These are phyloP conservation scores for Eulemur rubriventer DNA, from an alignment of 2,797 vertebrate genomes.

Conservation along the genomic window DNA sequence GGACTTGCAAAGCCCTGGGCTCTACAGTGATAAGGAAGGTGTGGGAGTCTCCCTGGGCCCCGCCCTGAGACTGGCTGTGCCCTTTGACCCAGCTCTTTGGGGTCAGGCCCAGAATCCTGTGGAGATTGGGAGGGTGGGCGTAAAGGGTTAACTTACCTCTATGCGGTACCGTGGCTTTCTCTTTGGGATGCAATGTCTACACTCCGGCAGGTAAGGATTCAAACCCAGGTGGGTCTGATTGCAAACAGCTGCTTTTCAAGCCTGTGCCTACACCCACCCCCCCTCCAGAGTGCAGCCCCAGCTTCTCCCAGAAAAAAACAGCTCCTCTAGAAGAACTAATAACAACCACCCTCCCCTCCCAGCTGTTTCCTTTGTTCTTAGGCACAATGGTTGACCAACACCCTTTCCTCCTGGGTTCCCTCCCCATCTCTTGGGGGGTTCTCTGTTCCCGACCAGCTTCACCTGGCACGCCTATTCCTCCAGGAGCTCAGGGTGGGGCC, in stretches of 20 bases:
- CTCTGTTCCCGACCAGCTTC: not conserved
- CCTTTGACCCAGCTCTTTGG: not conserved
- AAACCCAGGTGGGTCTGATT: not conserved
- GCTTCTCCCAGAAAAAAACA: not conserved
- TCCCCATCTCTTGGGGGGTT: not conserved
- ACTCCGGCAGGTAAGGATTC: not conserved
- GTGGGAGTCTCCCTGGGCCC: not conserved
- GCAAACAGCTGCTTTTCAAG: not conserved
- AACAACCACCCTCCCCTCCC: not conserved
- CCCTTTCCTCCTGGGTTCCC: not conserved
- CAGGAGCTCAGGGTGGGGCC: not conserved
- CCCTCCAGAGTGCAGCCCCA: not conserved
- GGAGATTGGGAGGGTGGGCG: not conserved
- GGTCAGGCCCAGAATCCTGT: not conserved
- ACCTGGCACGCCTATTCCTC: not conserved
- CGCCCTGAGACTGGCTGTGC: not conserved
- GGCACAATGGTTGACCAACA: not conserved
- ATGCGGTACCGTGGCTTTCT: accelerated
- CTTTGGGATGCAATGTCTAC: not conserved
- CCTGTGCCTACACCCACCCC: too few relatives aligned
- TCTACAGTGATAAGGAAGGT: not conserved
- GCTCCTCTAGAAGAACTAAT: not conserved
- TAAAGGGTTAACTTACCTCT: not conserved
- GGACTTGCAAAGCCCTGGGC: not conserved
- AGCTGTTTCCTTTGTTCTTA: not conserved